phyloP scores from a whole-genome alignment of 2,888 invertebrate genomes.

The Cacoxenus indagator region DNA sequence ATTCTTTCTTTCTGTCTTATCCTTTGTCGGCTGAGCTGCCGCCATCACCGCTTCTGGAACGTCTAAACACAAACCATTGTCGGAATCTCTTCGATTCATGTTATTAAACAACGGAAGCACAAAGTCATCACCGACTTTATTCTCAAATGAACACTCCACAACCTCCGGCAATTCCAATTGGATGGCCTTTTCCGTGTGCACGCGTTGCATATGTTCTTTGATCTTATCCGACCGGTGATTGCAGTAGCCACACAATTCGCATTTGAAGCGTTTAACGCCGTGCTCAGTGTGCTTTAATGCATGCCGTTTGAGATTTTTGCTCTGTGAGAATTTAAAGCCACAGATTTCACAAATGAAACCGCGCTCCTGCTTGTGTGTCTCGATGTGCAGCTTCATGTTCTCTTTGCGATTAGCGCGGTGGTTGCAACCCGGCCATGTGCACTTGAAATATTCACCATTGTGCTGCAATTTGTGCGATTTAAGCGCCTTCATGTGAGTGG shows the following conservation, averaged over 20 bases:
- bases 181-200: constrained; percentile 66
- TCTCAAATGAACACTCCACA: constrained; percentile 65
- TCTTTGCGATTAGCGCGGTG: constrained; percentile 72
- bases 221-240: constrained; percentile 73
- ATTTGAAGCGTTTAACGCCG: constrained; percentile 65
- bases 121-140: constrained; percentile 60
- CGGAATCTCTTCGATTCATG: constrained; percentile 17
- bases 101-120: constrained; percentile 49
- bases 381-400: constrained; percentile 73
- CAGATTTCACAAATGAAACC: constrained; percentile 75
- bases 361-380: constrained; percentile 73
- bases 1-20: constrained; percentile 29
- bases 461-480: constrained; percentile 73
- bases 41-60: constrained; percentile 25
- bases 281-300: constrained; percentile 63
- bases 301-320: constrained; percentile 72
- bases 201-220: constrained; percentile 72
- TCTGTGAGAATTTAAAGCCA: constrained; percentile 73
- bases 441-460: constrained; percentile 72
- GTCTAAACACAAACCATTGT: constrained; percentile 27
- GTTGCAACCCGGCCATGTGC: constrained; percentile 71
- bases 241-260: constrained; percentile 71
- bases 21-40: constrained; percentile 8
- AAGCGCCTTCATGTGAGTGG: constrained; percentile 73
- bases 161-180: constrained; percentile 65